Conservation (phyloP, 2,113 vertebrate genomes). For the Pteruthius melanotis region DNA sequence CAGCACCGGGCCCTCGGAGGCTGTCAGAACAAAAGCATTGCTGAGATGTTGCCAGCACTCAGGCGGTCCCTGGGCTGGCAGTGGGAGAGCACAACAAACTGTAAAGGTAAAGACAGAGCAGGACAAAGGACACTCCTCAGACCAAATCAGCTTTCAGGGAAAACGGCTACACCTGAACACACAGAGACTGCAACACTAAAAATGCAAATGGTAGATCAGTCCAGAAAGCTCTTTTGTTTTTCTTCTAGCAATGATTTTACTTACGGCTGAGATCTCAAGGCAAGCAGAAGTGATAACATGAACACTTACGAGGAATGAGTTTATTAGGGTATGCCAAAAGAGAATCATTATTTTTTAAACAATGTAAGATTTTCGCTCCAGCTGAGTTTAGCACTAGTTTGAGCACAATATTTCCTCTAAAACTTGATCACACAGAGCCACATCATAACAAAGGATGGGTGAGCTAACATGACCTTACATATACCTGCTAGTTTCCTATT, state of each 20-base stretch:
- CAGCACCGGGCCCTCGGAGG: fast-evolving
- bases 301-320: neutral
- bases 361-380: neutral
- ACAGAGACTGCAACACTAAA: neutral
- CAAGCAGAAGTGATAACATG: neutral
- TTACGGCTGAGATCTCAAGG: neutral
- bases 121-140: neutral
- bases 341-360: neutral
- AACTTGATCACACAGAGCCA: neutral
- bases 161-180: neutral
- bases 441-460: neutral
- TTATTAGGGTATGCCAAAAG: neutral
- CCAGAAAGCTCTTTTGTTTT: neutral
- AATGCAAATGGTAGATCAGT: neutral
- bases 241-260: neutral
- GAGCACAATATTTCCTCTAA: neutral
- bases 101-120: neutral
- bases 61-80: neutral
- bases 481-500: neutral
- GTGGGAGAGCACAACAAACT: neutral
- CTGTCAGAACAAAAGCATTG: fast-evolving
- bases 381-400: neutral
- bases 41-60: neutral
- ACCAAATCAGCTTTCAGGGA: neutral
- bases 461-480: neutral